Evolutionary conservation across 2,888 invertebrate genomes (phyloP).

Genomic region (Brassicogethes aeneus): DNA sequence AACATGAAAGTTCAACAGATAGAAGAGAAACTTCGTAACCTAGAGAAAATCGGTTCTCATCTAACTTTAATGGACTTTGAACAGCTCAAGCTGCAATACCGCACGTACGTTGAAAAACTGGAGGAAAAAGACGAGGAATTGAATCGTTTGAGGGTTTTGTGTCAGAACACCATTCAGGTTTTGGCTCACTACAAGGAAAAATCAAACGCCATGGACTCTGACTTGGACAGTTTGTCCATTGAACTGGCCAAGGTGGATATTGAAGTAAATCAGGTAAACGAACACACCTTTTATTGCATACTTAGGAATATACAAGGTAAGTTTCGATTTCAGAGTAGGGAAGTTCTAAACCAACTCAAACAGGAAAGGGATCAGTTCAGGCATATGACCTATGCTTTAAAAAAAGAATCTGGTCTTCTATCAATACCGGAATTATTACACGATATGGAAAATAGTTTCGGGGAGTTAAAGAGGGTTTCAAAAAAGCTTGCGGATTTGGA

Average conservation of each 20-base stretch:
- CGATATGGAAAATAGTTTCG: conserved; percentile 38
- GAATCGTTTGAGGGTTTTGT: background rate
- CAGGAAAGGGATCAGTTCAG: conserved; percentile 37
- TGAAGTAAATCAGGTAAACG: background rate
- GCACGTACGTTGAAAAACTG: background rate
- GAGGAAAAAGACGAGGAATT: background rate
- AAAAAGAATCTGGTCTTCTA: conserved; percentile 40
- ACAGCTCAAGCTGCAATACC: background rate
- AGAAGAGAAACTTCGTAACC: background rate
- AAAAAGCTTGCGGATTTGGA: conserved; percentile 11
- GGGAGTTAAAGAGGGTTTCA: conserved; percentile 28
- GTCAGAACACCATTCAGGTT: background rate
- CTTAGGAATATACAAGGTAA: too few relatives aligned
- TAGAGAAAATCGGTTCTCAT: background rate
- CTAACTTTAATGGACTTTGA: background rate
- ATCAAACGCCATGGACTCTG: background rate
- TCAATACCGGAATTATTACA: conserved; percentile 39
- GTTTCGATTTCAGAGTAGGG: too few relatives aligned
- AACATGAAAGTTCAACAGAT: background rate
- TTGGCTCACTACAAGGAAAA: background rate
- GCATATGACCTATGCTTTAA: conserved; percentile 35
- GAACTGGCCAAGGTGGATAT: background rate
- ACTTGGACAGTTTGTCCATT: background rate
- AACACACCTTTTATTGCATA: too few relatives aligned
- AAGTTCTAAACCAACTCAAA: conserved; percentile 33